A percentile compares a stretch with the other conserved stretches of the same genome.
Conservation (phyloP, 2,797 vertebrate species). For the Leptodactylus fallax region DNA sequence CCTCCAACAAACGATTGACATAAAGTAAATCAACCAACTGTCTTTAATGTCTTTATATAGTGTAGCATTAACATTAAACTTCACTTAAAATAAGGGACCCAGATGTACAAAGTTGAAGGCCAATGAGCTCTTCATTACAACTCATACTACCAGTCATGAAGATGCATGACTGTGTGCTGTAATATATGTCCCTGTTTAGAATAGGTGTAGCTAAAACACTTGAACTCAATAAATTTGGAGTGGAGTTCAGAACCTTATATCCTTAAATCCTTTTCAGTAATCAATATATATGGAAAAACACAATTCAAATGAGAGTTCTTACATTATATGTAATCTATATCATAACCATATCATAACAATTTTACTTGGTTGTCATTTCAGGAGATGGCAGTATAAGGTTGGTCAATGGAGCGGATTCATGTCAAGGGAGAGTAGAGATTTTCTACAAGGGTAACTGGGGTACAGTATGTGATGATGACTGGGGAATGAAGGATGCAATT, state of each 20-base stretch:
- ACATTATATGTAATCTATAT: neutral
- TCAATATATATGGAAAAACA: neutral
- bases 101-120: too few relatives aligned
- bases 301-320: neutral
- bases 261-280: neutral
- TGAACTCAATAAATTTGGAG: neutral
- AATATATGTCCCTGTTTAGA: neutral
- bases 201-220: neutral
- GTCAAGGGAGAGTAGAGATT: constrained; percentile 93
- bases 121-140: neutral
- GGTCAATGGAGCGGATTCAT: constrained; percentile 79
- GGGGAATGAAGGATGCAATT: constrained; percentile 81
- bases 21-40: too few relatives aligned
- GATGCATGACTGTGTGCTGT: neutral
- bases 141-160: neutral
- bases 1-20: too few relatives aligned
- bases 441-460: constrained; percentile 89
- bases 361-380: constrained; percentile 65
- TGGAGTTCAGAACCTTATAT: neutral
- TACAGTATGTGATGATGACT: constrained; percentile 95
- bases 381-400: constrained; percentile 88
- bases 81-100: too few relatives aligned
- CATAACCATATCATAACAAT: neutral
- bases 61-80: too few relatives aligned
- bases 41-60: too few relatives aligned